Evolutionary conservation across 2,888 invertebrate species (phyloP), one percentile per base, ranked within the genome.

Genomic region (Amphipoea oculea): DNA sequence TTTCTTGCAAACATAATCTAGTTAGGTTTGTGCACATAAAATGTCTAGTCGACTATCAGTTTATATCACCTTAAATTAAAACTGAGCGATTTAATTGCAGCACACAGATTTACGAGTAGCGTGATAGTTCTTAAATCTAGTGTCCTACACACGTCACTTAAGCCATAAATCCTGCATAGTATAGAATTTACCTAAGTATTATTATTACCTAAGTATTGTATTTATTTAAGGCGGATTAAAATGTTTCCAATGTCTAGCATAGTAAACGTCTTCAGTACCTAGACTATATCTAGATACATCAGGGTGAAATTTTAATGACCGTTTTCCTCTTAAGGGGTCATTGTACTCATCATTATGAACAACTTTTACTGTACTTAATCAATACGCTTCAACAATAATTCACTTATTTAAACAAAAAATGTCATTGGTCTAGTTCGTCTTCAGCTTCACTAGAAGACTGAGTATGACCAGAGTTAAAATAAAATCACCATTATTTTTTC

Each of bases 181-280:
- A 0, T n/a, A 20, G 23, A 20, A n/a, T 62, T 29, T 36, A 42
- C 5, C 12, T 79, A n/a, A n/a, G n/a, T n/a, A n/a, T n/a, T n/a
- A n/a, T n/a, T n/a, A n/a, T n/a, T n/a, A n/a, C n/a, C n/a, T n/a
- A n/a, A n/a, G n/a, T n/a, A n/a, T n/a, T n/a, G n/a, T n/a, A n/a
- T n/a, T n/a, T n/a, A n/a, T 78, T 62, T 78, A 78, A 62, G 51
- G 20, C 7, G 70, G 29, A 48, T 66, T 70, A 66, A 67, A 78
- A 51, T 48, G 20, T 20, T 3, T 62, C 20, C 6, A 3, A 11
- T 29, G 2, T 62, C 62, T 1, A 75, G 62, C 9, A 17, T 51
- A 51, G 9, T 54, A 17, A 12, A 29, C 42, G 17, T 36, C 23
- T 76, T 42, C 29, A 63, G 4, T 51, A 29, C 29, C 29, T 29